Base-by-base conservation (phyloP, 2,888 invertebrate species). In the Drosophila atroscutellata region DNA sequence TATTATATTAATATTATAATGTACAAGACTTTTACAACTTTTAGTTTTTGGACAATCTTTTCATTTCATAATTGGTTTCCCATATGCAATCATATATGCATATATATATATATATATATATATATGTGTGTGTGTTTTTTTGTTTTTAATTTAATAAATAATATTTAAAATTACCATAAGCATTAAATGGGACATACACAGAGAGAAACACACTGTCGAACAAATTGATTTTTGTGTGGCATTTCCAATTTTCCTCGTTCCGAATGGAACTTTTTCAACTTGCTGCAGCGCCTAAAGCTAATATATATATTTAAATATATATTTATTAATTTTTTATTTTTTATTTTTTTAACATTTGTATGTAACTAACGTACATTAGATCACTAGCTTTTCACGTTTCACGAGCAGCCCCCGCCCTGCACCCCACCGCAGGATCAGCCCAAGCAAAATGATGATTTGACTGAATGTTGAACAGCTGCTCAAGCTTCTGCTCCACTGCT, bases 41-140 rank as follows among this genome's bases (percentile, higher is more conserved):
- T 80, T 75, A 87, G 89, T 89, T 86, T 86, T 89, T 89, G 87
- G 86, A 89, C 86, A 86, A 87, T 85, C 88, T 86, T 88, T 86
- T 88, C 86, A 83, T 88, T 86, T 81, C 75, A 52, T 79, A 81
- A 81, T 79, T 79, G 80, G 80, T 81, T 81, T 80, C 24, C 51
- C 52, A 56, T 37, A 51, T 65, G 36, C 60, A 45, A 8, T 36
- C n/a, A 51, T 34, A 42, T 39, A 61, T 34, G 26, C 30, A 32
- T 26, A 39, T 37, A 30, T n/a, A 55, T 36, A 30, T 61, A 6
- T 59, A 42, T 66, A 42, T 57, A 28, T 20, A 45, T 24, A 20
- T 45, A 2, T 60, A 24, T 54, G 15, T 50, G 42, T 59, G 2
- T 42, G 3, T 20, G 7, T 24, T 69, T 66, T 54, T 45, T 45